phyloP scores from a whole-genome alignment of 2,113 vertebrate genomes.

The Dromiciops gliroides region DNA sequence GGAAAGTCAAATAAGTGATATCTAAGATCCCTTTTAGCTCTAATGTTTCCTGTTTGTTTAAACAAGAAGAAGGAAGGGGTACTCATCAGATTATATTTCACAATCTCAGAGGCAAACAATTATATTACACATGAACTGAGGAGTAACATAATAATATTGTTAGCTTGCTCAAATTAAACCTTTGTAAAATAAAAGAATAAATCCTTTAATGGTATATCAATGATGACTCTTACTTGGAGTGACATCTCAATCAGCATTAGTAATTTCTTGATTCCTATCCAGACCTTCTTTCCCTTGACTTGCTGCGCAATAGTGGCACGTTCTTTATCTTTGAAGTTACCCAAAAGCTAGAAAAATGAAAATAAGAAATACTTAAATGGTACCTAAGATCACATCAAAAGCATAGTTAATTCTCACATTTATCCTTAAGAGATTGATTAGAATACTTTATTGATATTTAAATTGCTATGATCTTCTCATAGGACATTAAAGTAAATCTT shows the following conservation, averaged over 20 bases:
- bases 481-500: constrained; percentile 28
- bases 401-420: constrained; percentile 7
- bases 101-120: constrained; percentile 9
- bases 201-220: background rate
- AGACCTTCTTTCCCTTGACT: constrained; percentile 88
- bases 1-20: background rate
- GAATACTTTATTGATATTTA: constrained; percentile 17
- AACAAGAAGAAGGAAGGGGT: constrained; percentile 18
- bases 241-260: constrained; percentile 99
- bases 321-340: constrained; percentile 94
- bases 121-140: background rate
- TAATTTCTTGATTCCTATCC: constrained; percentile 97
- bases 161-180: constrained; percentile 29
- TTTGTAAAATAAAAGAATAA: constrained; percentile 19
- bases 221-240: constrained; percentile 88
- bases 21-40: constrained; percentile 35
- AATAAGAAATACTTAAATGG: constrained; percentile 17
- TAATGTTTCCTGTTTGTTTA: constrained; percentile 35
- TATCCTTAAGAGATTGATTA: constrained; percentile 8
- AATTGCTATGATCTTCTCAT: background rate
- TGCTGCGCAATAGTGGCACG: constrained; percentile 89
- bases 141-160: constrained; percentile 14
- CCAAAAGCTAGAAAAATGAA: constrained; percentile 88
- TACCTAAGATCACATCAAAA: background rate
- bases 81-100: background rate